Evolutionary conservation across 2,888 invertebrate genomes (phyloP), one percentile per base, ranked within the genome.

Genomic region (Plebejus argus): DNA sequence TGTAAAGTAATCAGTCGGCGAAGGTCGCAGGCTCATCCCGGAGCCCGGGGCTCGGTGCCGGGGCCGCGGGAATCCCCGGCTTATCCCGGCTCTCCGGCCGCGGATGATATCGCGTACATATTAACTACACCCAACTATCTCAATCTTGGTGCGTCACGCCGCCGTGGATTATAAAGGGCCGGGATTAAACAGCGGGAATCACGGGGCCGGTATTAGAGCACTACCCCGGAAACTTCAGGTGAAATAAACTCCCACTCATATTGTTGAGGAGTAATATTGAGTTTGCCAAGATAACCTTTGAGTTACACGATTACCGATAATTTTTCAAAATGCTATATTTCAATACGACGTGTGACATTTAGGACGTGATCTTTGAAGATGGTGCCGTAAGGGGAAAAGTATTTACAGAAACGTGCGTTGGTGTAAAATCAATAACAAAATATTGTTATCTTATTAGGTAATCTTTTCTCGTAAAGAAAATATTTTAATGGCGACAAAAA

Each of bases 111-210:
- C 66, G 66, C 66, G 28, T 28, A 66, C 66, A 66, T 66, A 33
- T 61, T 61, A 66, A 66, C 15, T 66, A 28, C 66, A 61, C 61
- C 4, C 28, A 33, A 66, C 66, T 66, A 66, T 66, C 66, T 66
- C 28, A 66, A 66, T 66, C 66, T 66, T 66, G 28, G 66, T 66
- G 28, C 66, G 66, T 66, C 66, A 66, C 66, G 66, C 61, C 20
- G 12, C 20, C 61, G 66, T 15, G 66, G 66, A 66, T 66, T 66
- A 66, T 33, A 33, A 66, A 18, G 66, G 66, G 66, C 61, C 61
- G 66, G 66, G 66, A 66, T 66, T 66, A 66, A 28, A 18, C 28
- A 33, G 28, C 66, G 66, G 66, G 18, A 66, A 66, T 66, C 66
- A 66, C 18, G 28, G 33, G 66, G 1, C 28, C 66, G 66, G 66